Evolutionary conservation across 2,113 vertebrate genomes (phyloP).

Genomic region (Phylloscopus whistleri): DNA sequence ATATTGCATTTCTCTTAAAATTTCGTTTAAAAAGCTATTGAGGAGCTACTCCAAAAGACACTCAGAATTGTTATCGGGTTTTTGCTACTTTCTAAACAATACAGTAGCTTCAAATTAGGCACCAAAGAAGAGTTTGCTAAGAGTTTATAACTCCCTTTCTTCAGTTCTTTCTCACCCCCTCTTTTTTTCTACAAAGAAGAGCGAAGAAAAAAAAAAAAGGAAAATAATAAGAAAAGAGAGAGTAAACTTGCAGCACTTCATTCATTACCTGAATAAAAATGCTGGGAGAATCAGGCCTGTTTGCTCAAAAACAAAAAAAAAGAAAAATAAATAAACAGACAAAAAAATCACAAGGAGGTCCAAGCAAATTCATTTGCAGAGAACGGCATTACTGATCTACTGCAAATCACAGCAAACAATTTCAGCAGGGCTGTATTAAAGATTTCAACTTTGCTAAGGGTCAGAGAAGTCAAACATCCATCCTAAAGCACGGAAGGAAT

Average conservation of each 20-base stretch:
- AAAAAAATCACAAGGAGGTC: not conserved
- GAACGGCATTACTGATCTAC: not conserved
- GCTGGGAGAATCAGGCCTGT: not conserved
- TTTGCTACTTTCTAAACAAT: not conserved
- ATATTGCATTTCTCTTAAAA: slow-evolving; percentile 16
- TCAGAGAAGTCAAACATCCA: not conserved
- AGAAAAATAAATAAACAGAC: not conserved
- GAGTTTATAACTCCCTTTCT: not conserved
- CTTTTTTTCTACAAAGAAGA: not conserved
- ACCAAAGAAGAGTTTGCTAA: not conserved
- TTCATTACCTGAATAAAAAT: not conserved
- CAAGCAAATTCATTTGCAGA: slow-evolving; percentile 32
- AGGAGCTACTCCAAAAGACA: not conserved
- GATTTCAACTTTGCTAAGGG: not conserved
- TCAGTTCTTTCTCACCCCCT: not conserved
- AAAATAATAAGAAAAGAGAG: not conserved
- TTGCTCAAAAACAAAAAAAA: not conserved
- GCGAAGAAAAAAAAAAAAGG: not conserved
- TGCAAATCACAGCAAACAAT: slow-evolving; percentile 4
- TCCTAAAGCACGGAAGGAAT: not conserved
- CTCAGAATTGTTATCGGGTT: not conserved
- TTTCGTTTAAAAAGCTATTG: not conserved
- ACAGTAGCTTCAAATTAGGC: not conserved
- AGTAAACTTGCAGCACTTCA: not conserved
- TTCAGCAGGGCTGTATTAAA: not conserved